phyloP scores from a whole-genome alignment of 2,797 vertebrate genomes.

The Lepilemur septentrionalis region DNA sequence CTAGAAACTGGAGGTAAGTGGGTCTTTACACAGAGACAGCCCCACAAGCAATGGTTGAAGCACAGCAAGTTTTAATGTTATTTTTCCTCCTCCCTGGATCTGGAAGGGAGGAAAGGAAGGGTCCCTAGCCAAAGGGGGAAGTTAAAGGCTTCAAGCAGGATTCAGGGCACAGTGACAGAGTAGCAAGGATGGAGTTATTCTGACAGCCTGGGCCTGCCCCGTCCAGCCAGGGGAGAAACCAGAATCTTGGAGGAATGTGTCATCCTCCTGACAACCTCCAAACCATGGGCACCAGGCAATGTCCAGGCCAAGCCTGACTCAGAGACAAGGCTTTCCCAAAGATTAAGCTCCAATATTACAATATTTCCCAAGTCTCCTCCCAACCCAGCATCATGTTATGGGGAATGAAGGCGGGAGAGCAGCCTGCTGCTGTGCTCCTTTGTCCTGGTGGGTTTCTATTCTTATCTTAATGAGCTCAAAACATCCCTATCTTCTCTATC shows the following conservation, averaged over 20 bases:
- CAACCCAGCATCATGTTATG: not conserved
- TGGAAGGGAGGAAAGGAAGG: not conserved
- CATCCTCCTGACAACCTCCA: not conserved
- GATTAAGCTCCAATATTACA: not conserved
- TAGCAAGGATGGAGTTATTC: not conserved
- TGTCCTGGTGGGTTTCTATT: not conserved
- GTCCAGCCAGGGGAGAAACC: not conserved
- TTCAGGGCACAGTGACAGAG: not conserved
- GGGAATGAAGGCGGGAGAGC: accelerated
- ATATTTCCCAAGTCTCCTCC: not conserved
- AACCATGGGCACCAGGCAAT: not conserved
- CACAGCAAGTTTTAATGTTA: not conserved
- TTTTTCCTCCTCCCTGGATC: not conserved
- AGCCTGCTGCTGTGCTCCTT: not conserved
- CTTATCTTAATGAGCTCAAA: not conserved
- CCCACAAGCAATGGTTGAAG: not conserved
- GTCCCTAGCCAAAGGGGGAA: not conserved
- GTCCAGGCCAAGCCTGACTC: not conserved
- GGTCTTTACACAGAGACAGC: not conserved
- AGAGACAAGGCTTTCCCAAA: not conserved
- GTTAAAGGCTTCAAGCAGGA: not conserved
- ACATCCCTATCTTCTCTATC: not conserved
- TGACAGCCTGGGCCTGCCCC: not conserved
- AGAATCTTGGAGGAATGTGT: not conserved
- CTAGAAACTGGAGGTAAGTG: not conserved